Conservation (phyloP, 2,888 invertebrate species). For the Embidobia sp. region DNA sequence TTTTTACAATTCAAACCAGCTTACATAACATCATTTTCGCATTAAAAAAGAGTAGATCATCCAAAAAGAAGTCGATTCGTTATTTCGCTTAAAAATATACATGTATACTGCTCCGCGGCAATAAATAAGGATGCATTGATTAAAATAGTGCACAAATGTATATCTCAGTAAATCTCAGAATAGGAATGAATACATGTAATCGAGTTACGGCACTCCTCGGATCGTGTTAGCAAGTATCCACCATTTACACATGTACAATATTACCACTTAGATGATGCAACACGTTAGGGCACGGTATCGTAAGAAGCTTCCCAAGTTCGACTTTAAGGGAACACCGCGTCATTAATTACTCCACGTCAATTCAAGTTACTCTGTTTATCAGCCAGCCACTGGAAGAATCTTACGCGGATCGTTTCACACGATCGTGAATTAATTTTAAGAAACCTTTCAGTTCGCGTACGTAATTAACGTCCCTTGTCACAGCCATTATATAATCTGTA, state of each 20-base stretch:
- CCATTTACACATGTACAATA: conserved; percentile 56
- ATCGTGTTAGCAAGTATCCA: conserved; percentile 49
- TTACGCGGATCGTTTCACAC: conserved; percentile 55
- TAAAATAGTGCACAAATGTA: conserved; percentile 51
- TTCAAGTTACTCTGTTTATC: conserved; percentile 53
- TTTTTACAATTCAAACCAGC: too few species aligned
- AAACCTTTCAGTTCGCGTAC: conserved; percentile 56
- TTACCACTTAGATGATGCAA: conserved; percentile 57
- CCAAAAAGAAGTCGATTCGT: too few species aligned
- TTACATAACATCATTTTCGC: neutral
- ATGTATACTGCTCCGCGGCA: neutral
- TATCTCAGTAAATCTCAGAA: conserved; percentile 53
- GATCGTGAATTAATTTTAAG: conserved; percentile 63
- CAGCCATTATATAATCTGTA: conserved; percentile 27
- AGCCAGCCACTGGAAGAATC: conserved; percentile 38
- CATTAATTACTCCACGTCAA: conserved; percentile 64
- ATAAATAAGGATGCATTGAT: conserved; percentile 46
- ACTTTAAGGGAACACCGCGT: conserved; percentile 58
- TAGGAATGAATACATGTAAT: conserved; percentile 52
- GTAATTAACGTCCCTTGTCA: conserved; percentile 61
- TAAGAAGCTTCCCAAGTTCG: conserved; percentile 62
- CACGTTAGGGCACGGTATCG: conserved; percentile 56
- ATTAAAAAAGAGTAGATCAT: too few species aligned
- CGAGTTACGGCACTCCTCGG: conserved; percentile 60
- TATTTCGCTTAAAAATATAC: neutral